Base-by-base conservation (phyloP, 1,140 invertebrate species). In the Brachystomella parvula region DNA sequence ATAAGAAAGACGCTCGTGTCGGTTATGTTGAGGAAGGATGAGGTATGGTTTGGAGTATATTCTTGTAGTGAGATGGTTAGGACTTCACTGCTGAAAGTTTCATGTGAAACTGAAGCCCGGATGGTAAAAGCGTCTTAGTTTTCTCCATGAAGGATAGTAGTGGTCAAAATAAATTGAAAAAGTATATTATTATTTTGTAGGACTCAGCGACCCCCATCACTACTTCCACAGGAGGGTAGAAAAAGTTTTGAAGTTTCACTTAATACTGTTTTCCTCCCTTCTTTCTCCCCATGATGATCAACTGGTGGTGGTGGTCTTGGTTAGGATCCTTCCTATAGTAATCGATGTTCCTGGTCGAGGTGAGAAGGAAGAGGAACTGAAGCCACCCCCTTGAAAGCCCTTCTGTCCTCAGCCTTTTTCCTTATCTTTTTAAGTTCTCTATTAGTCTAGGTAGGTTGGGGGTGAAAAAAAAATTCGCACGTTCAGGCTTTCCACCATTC, bases 101-200 rank as follows among this genome's bases (percentile, higher is more conserved):
- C 44, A 64, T 28, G 61, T 44, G 35, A 66, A 69, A 69, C 67
- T 71, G 64, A 71, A 64, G 65, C 64, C 47, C 35, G 57, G 58
- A 66, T 47, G 67, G 67, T 61, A 66, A 69, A 64, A 66, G 67
- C 65, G 47, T 39, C 66, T 68, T 64, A 71, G 63, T 71, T 71
- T 71, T 71, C 70, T 68, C 70, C 60, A 58, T 64, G 26, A 31
- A 61, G 39, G 53, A 21, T 12, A 2, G 12, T 44, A 60, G 28
- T 60, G 58, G 58, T 60, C 58, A 39, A 39, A 39, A 39, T 39
- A 39, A 39, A 39, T 39, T 39, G 49, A 26, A 53, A 26, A 53
- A 53, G 49, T 12, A 53, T 12, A 19, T 6, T 6, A 6, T 15
- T 6, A 15, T 17, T 53, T 53, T 53, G 49, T 53, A 24, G 12